Percentiles rank a stretch among this genome's conserved stretches.
phyloP scores from a whole-genome alignment of 2,888 invertebrate species.

The Ormyrus thymus region DNA sequence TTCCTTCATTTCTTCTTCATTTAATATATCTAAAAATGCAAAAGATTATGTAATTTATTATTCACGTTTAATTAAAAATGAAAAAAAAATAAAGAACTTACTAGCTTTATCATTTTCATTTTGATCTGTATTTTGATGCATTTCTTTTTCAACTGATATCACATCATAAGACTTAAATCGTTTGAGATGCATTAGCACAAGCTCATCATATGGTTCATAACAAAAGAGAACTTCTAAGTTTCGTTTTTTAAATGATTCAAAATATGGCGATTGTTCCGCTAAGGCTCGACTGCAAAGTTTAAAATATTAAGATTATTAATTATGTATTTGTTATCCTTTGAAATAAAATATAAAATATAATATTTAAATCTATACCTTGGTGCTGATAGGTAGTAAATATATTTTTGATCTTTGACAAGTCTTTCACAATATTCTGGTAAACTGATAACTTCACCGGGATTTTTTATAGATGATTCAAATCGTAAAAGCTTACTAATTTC shows the following conservation, averaged over 20 bases:
- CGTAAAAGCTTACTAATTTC: constrained; percentile 91
- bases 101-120: constrained; percentile 71
- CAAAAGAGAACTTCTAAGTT: constrained; percentile 95
- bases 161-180: constrained; percentile 86
- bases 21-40: constrained; percentile 71
- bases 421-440: constrained; percentile 87
- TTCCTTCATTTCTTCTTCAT: constrained; percentile 85
- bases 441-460: constrained; percentile 83
- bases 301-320: constrained; percentile 12
- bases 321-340: background rate
- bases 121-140: constrained; percentile 83
- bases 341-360: constrained; percentile 5
- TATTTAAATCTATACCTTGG: constrained; percentile 82
- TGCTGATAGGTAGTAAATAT: constrained; percentile 94
- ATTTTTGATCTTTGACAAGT: constrained; percentile 87
- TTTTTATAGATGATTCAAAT: constrained; percentile 91
- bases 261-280: constrained; percentile 96
- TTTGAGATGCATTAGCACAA: constrained; percentile 92
- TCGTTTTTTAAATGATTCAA: constrained; percentile 91
- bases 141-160: constrained; percentile 95
- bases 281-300: constrained; percentile 84
- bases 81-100: constrained; percentile 31
- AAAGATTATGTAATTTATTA: background rate
- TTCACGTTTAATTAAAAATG: constrained; percentile 9
- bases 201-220: constrained; percentile 97